phyloP scores from a whole-genome alignment of 2,797 vertebrate species.

The Rhabdophis nuchalis region DNA sequence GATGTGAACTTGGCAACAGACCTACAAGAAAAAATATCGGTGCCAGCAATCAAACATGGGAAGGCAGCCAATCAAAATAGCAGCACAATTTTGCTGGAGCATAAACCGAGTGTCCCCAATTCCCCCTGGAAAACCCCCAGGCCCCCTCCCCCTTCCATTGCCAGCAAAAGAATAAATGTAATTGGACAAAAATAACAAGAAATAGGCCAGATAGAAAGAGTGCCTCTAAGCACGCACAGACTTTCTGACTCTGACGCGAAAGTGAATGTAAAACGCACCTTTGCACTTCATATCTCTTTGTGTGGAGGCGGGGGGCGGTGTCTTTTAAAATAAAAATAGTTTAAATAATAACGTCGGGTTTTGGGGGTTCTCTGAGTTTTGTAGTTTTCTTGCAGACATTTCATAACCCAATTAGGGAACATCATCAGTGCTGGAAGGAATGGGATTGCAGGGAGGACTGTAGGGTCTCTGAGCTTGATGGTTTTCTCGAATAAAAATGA shows the following conservation, averaged over 20 bases:
- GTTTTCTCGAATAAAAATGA: too few species aligned
- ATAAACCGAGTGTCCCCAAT: not conserved
- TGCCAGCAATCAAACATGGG: not conserved
- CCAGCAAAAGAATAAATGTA: not conserved
- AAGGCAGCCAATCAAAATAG: not conserved
- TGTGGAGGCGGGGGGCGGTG: rapidly evolving
- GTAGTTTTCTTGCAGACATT: not conserved
- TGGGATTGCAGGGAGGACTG: too few species aligned
- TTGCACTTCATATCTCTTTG: not conserved
- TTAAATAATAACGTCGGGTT: not conserved
- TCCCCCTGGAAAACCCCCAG: not conserved
- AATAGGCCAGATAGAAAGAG: not conserved
- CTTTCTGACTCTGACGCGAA: not conserved
- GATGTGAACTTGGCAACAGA: not conserved
- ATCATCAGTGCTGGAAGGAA: too few species aligned
- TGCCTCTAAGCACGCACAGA: not conserved
- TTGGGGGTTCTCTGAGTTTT: not conserved
- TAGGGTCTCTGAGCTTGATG: too few species aligned
- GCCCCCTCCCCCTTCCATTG: not conserved
- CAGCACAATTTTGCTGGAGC: not conserved
- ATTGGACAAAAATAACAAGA: not conserved
- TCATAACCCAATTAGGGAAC: too few species aligned
- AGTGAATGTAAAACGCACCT: too few species aligned
- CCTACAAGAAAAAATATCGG: not conserved
- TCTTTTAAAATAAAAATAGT: not conserved